phyloP scores from a whole-genome alignment of 2,888 invertebrate species.

The Alcis repandata region DNA sequence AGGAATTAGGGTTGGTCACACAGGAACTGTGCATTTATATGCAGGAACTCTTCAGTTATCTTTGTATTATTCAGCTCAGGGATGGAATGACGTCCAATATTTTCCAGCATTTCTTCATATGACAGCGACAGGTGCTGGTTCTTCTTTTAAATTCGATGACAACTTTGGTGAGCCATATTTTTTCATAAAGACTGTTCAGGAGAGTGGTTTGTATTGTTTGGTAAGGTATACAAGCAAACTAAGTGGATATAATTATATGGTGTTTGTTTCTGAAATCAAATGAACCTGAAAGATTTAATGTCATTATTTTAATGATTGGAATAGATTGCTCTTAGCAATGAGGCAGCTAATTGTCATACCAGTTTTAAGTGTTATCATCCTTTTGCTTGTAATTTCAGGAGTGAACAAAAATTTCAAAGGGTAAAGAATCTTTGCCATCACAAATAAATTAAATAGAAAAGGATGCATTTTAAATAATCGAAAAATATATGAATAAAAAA shows the following conservation, averaged over 20 bases:
- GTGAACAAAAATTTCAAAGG: no score
- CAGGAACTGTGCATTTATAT: slow-evolving; percentile 93
- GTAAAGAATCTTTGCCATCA: no score
- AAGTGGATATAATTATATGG: slow-evolving; percentile 91
- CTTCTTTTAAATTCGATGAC: slow-evolving; percentile 92
- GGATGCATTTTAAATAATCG: no score
- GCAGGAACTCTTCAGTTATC: slow-evolving; percentile 90
- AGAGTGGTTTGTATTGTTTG: slow-evolving; percentile 90
- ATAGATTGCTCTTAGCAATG: no score
- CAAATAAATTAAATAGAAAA: no score
- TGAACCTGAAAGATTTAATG: slow-evolving; percentile 85
- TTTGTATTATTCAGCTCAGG: slow-evolving; percentile 75
- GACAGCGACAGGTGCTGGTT: slow-evolving; percentile 88
- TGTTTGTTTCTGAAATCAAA: slow-evolving; percentile 91
- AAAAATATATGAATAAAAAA: no score
- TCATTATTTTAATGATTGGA: no score
- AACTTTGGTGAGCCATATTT: slow-evolving; percentile 92
- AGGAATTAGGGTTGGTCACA: slow-evolving; percentile 93
- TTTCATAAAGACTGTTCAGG: slow-evolving; percentile 90
- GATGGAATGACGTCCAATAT: slow-evolving; percentile 84
- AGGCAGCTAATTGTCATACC: no score
- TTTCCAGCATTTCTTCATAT: slow-evolving; percentile 92
- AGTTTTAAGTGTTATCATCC: no score
- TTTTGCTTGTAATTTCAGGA: no score
- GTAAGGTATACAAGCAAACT: slow-evolving; percentile 92